Evolutionary conservation across 2,113 vertebrate species (phyloP).

Genomic region (Chloebia gouldiae): DNA sequence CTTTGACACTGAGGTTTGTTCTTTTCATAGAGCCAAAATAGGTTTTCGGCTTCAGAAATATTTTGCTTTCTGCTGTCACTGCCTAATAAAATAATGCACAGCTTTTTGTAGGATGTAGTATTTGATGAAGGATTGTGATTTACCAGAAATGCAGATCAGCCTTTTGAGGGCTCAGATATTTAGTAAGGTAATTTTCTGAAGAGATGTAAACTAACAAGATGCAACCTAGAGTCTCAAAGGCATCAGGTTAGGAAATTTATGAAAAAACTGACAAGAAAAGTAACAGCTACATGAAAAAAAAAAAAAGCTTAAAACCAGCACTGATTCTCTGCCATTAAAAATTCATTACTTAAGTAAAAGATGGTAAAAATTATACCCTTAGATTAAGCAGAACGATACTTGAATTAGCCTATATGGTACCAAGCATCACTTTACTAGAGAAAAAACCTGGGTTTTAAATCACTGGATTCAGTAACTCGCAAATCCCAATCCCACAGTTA

Average conservation of each 20-base stretch:
- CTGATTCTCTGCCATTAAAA: neutral
- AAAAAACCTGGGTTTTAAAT: neutral
- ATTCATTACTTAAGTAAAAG: neutral
- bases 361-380: neutral
- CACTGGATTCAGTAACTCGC: neutral
- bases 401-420: neutral
- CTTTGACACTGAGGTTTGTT: neutral
- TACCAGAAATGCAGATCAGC: neutral
- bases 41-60: neutral
- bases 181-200: neutral
- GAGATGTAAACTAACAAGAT: neutral
- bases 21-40: neutral
- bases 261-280: neutral
- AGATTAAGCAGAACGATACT: neutral
- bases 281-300: neutral
- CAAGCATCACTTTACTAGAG: neutral
- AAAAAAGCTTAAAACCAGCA: neutral
- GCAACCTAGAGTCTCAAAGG: neutral
- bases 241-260: neutral
- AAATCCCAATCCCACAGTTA: neutral
- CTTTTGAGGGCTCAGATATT: neutral
- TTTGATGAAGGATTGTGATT: neutral
- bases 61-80: neutral
- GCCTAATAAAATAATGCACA: slow-evolving; percentile 1
- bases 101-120: neutral